Percentiles rank a stretch among this genome's conserved stretches.
phyloP scores from a whole-genome alignment of 2,888 invertebrate genomes.

The Mellilla xanthometata region DNA sequence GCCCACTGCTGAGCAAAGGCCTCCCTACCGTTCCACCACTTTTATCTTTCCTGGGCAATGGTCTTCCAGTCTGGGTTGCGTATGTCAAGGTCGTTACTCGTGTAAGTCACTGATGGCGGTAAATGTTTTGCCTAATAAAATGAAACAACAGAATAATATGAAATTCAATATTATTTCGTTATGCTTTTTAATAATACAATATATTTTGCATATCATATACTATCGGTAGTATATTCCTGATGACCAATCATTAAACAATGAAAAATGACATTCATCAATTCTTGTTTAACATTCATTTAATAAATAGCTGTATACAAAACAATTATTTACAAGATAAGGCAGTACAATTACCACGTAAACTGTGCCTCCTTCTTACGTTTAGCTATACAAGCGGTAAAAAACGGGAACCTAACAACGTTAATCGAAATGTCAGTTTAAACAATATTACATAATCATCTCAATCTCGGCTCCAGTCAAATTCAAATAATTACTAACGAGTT shows the following conservation, averaged over 20 bases:
- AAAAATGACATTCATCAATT: conserved; percentile 78
- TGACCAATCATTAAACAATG: conserved; percentile 81
- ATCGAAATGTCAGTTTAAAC: conserved; percentile 64
- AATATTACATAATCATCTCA: conserved; percentile 55
- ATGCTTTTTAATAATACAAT: conserved; percentile 82
- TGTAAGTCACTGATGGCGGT: conserved; percentile 25
- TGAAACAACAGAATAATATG: conserved; percentile 73
- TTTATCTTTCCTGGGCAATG: too few relatives aligned
- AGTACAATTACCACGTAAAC: conserved; percentile 79
- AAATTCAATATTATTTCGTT: conserved; percentile 83
- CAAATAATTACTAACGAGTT: conserved; percentile 75
- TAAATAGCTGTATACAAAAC: conserved; percentile 84
- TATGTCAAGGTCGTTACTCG: too few relatives aligned
- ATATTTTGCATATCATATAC: conserved; percentile 80
- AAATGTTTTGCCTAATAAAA: conserved; percentile 32
- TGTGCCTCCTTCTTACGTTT: conserved; percentile 74
- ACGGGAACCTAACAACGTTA: conserved; percentile 64
- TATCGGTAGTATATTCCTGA: conserved; percentile 80
- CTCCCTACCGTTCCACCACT: too few relatives aligned
- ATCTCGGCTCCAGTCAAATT: conserved; percentile 72
- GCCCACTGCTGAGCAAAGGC: too few relatives aligned
- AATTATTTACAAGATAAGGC: conserved; percentile 83
- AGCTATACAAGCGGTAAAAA: conserved; percentile 81
- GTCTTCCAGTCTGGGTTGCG: too few relatives aligned
- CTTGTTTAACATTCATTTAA: conserved; percentile 79